Conservation (phyloP, 2,113 vertebrate species). For the Nycticebus coucang region DNA sequence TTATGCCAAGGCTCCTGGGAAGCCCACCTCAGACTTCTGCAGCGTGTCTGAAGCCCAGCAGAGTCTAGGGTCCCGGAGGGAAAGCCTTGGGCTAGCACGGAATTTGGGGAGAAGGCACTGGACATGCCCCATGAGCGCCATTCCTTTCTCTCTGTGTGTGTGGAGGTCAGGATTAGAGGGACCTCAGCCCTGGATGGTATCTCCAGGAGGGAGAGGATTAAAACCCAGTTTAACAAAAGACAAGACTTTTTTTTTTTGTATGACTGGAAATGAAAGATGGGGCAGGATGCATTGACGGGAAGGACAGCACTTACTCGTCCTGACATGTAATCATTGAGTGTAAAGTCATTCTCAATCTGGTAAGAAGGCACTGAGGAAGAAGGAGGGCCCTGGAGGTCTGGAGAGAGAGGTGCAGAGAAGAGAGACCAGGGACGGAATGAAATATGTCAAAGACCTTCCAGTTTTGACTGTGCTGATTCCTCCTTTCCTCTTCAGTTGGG, state of each 20-base stretch:
- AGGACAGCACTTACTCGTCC: not conserved
- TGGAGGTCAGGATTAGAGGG: not conserved
- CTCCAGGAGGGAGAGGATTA: not conserved
- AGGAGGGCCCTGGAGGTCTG: not conserved
- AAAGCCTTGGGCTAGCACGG: too few species aligned
- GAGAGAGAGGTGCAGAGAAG: not conserved
- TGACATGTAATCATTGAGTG: not conserved
- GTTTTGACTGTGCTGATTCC: not conserved
- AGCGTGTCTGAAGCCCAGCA: rapidly evolving
- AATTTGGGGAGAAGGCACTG: not conserved
- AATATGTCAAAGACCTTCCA: not conserved
- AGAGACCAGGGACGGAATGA: not conserved
- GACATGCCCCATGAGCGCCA: not conserved
- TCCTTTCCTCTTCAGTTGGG: not conserved
- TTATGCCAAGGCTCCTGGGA: not conserved
- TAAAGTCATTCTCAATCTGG: too few species aligned
- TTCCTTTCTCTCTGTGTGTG: not conserved
- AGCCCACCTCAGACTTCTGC: not conserved
- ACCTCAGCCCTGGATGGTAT: not conserved
- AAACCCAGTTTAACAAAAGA: not conserved
- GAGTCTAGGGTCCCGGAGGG: not conserved
- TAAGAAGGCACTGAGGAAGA: not conserved
- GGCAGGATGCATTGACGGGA: not conserved
- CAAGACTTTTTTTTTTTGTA: not conserved
- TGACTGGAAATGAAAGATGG: not conserved